A percentile compares a stretch with the other conserved stretches of the same genome.
phyloP scores from a whole-genome alignment of 2,113 vertebrate genomes.

The Acanthochromis polyacanthus region DNA sequence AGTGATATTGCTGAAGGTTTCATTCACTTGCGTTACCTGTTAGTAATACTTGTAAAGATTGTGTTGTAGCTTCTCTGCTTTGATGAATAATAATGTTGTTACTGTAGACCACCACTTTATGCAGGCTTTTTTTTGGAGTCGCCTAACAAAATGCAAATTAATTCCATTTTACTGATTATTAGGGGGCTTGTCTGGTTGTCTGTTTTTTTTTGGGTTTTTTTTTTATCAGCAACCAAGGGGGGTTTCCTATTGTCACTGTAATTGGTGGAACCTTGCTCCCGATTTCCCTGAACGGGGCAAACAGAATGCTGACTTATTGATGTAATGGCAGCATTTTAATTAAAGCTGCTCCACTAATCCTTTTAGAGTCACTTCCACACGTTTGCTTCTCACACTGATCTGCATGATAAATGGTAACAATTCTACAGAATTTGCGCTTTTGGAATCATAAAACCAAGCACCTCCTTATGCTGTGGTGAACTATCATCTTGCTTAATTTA shows the following conservation, averaged over 20 bases:
- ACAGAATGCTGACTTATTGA: slow-evolving; percentile 6
- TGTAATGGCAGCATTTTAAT: slow-evolving; percentile 31
- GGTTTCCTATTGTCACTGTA: slow-evolving; percentile 4
- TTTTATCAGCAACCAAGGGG: neutral
- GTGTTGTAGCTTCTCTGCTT: neutral
- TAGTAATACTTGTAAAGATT: neutral
- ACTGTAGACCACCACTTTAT: neutral
- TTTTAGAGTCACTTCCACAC: slow-evolving; percentile 19
- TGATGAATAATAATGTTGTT: neutral
- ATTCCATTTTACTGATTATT: neutral
- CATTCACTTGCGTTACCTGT: too few species aligned
- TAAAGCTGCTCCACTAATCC: slow-evolving; percentile 15
- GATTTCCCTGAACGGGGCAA: slow-evolving; percentile 20
- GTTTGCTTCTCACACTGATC: slow-evolving; percentile 14
- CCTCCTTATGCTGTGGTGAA: neutral
- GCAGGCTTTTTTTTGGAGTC: too few species aligned
- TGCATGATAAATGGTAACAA: slow-evolving; percentile 15
- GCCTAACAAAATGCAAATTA: neutral
- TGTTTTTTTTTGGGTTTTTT: too few species aligned
- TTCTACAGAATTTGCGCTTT: slow-evolving; percentile 9
- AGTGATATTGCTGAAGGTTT: too few species aligned
- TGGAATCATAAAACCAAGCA: neutral
- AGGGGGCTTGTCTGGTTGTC: neutral
- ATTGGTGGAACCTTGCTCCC: slow-evolving; percentile 15
- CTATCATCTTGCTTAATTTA: neutral